These are phyloP conservation scores for Mactra quadrangularis DNA, from an alignment of 1,140 invertebrate genomes.

Conservation along the genomic window DNA sequence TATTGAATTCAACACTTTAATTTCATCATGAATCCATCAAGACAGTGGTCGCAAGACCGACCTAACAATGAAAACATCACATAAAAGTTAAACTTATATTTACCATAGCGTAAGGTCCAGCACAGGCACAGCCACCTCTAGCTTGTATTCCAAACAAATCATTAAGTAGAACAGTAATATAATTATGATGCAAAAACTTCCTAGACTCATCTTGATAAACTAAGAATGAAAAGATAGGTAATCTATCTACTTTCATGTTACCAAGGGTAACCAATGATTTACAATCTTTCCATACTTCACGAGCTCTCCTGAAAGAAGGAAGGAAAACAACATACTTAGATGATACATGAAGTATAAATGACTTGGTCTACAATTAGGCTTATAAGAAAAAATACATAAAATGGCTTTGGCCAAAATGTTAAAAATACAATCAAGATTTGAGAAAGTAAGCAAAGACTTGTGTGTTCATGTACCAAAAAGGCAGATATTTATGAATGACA, in stretches of 20 bases:
- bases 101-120: conserved; percentile 89
- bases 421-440: no score
- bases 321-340: not conserved
- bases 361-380: no score
- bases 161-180: conserved; percentile 93
- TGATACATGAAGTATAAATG: not conserved
- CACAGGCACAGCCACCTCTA: conserved; percentile 92
- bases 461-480: no score
- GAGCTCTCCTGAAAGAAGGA: conserved; percentile 29
- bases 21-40: no score
- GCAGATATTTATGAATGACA: no score
- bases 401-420: no score
- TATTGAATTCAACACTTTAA: no score
- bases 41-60: no score
- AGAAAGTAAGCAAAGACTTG: no score
- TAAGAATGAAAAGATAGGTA: conserved; percentile 94
- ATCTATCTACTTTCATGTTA: conserved; percentile 86
- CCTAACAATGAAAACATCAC: no score
- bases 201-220: conserved; percentile 88
- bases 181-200: conserved; percentile 94
- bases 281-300: conserved; percentile 62
- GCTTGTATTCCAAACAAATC: conserved; percentile 96
- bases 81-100: no score
- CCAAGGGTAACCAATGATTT: conserved; percentile 92
- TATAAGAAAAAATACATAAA: no score